Base-by-base conservation (phyloP, 2,113 vertebrate genomes). In the Numenius arquata region DNA sequence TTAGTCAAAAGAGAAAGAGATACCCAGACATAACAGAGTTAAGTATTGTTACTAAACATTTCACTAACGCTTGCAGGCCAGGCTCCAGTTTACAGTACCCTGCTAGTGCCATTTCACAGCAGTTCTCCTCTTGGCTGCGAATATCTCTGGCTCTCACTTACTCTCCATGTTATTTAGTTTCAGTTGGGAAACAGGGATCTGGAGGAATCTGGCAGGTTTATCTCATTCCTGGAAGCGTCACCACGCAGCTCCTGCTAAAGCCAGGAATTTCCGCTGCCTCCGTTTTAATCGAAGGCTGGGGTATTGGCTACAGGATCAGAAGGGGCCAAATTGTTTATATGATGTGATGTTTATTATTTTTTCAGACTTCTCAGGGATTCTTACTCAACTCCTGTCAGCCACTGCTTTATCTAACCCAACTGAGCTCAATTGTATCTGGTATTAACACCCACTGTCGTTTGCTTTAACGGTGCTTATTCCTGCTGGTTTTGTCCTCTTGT, bases 1-100 rank as follows among this genome's bases (percentile, higher is more conserved):
- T 96, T 94, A 96, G 83, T 62, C 56, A 43, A 74, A 74, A 92
- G 50, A 85, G 75, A 85, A 82, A 91, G 88, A 94, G 67, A 68
- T 83, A 59, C 41, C 38, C 91, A 71, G 55, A 53, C 52, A 45
- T 90, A 96, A 91, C 81, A 87, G 93, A 92, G 68, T 73, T 89
- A 77, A 59, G 50, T 78, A 45, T 88, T 71, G 74, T 75, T 95
- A 95, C 81, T 91, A 96, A 97, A 95, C 93, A 73, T 88, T 91
- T 89, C 90, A 86, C 88, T 95, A 91, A 97, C 85, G 97, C 98
- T 98, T 98, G 97, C 98, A 95, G 98, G 97, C 95, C 97, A 97
- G 97, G 98, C 97, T 85, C 63, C 89, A 38, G 88, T 95, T 96
- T 87, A 93, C 66, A 93, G 76, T 67, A 56, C 70, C 56, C 68